These are phyloP conservation scores for Peromyscus melanophrys DNA, from an alignment of 2,797 vertebrate species.

Conservation along the genomic window DNA sequence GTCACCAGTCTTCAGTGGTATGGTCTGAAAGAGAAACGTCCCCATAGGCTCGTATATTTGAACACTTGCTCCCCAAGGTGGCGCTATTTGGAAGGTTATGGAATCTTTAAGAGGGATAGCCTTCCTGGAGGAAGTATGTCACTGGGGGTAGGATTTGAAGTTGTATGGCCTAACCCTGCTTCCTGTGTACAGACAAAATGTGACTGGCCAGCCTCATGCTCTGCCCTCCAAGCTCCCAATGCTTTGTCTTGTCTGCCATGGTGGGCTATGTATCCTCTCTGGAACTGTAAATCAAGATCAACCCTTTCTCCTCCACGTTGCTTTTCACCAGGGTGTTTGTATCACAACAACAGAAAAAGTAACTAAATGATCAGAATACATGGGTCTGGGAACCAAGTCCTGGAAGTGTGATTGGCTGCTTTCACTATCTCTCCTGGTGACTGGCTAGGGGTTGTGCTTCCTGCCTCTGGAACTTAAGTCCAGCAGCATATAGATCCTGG, in stretches of 20 bases:
- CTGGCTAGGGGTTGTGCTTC: neutral
- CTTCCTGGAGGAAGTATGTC: neutral
- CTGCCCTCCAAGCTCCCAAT: neutral
- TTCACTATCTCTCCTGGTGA: neutral
- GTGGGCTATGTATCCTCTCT: neutral
- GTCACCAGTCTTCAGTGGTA: neutral
- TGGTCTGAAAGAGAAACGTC: neutral
- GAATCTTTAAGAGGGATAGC: neutral
- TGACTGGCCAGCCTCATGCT: neutral
- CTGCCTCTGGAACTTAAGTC: neutral
- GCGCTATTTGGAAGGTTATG: neutral
- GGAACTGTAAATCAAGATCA: neutral
- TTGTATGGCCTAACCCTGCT: neutral
- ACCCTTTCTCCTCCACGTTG: neutral
- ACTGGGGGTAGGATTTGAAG: neutral
- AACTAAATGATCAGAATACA: no score
- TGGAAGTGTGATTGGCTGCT: neutral
- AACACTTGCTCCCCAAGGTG: neutral
- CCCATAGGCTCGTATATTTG: neutral
- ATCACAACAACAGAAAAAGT: no score
- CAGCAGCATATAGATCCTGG: neutral
- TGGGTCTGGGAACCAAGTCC: no score
- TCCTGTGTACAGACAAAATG: neutral
- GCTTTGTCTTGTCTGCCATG: neutral
- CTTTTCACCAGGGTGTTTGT: neutral